Conservation (phyloP, 2,888 invertebrate species). For the Papilio elwesi region DNA sequence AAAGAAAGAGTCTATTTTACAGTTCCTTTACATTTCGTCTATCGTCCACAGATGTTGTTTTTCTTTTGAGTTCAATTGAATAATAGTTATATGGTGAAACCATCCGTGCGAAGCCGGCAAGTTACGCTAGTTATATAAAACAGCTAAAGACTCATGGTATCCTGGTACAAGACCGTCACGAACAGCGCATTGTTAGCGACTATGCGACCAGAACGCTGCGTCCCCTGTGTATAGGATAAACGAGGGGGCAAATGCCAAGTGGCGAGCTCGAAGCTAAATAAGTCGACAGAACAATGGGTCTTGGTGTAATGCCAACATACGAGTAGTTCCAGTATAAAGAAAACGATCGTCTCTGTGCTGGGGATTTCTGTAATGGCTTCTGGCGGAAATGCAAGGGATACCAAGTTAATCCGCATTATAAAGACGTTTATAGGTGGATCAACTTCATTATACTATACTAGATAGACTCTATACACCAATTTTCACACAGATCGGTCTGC, state of each 20-base stretch:
- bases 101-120: too few species aligned
- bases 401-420: not conserved
- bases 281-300: slow-evolving; percentile 19
- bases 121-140: too few species aligned
- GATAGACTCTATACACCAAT: too few species aligned
- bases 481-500: too few species aligned
- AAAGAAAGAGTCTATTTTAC: too few species aligned
- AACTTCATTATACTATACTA: too few species aligned
- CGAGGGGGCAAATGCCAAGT: slow-evolving; percentile 13
- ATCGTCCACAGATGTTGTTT: too few species aligned
- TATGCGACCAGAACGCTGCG: not conserved
- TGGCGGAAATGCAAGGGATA: slow-evolving; percentile 2
- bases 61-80: too few species aligned
- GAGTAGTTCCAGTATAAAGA: slow-evolving; percentile 3
- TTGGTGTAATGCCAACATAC: slow-evolving; percentile 17
- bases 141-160: not conserved
- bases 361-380: not conserved
- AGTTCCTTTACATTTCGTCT: too few species aligned
- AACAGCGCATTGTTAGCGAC: slow-evolving; percentile 2
- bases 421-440: too few species aligned
- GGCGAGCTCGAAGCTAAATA: slow-evolving; percentile 11
- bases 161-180: not conserved
- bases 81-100: too few species aligned
- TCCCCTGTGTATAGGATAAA: slow-evolving; percentile 21
- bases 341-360: slow-evolving; percentile 20